A percentile compares a stretch with the other conserved stretches of the same genome.
Conservation (phyloP, 2,797 vertebrate genomes). For the Syncerus caffer region DNA sequence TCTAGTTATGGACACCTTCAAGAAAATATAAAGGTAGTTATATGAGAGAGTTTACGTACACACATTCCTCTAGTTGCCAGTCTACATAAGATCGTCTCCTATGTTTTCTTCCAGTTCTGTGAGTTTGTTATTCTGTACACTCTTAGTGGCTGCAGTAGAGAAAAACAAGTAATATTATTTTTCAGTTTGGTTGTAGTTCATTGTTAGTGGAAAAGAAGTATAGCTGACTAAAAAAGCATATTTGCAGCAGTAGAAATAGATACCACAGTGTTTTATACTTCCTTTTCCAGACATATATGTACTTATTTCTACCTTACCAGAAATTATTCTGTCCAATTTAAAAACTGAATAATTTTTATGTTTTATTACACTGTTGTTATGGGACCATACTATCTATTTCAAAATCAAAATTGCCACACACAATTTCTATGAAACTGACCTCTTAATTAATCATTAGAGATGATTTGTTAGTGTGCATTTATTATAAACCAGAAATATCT, state of each 20-base stretch:
- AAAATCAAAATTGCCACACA: background rate
- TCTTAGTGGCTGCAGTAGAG: background rate
- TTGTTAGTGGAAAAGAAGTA: background rate
- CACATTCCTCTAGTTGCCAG: background rate
- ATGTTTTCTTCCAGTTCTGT: background rate
- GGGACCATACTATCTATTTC: background rate
- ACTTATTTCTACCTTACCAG: background rate
- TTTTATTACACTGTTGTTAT: conserved; percentile 1
- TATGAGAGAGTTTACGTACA: background rate
- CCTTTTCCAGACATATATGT: background rate
- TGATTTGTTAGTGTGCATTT: conserved; percentile 9
- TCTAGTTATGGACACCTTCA: background rate
- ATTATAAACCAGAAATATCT: conserved; percentile 7
- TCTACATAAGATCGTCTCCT: background rate
- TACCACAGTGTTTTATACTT: background rate
- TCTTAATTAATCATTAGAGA: conserved; percentile 25
- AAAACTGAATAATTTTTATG: background rate
- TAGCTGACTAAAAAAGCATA: background rate
- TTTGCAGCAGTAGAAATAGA: background rate
- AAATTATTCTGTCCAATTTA: background rate
- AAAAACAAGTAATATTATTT: background rate
- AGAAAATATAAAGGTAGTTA: background rate
- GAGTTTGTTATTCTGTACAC: background rate
- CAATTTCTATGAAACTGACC: background rate
- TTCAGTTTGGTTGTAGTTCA: background rate